Conservation (phyloP, 2,113 vertebrate species). For the Cyprinodon brontotheroides region DNA sequence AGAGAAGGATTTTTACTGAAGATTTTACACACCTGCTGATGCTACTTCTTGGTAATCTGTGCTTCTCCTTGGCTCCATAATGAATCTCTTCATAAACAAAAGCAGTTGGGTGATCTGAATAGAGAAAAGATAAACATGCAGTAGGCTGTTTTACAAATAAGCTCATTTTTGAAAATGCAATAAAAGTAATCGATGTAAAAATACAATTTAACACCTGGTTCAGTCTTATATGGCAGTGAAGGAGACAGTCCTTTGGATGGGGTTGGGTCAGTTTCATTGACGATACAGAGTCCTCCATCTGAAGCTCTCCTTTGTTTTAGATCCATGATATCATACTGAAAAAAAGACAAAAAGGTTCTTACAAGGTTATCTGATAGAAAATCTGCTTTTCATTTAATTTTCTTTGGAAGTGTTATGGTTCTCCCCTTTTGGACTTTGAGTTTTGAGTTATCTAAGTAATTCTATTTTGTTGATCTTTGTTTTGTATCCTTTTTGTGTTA, state of each 20-base stretch:
- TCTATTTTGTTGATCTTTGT: too few species aligned
- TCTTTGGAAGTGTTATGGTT: neutral
- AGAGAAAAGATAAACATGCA: neutral
- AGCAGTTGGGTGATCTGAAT: constrained; percentile 60
- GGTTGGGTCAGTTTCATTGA: constrained; percentile 45
- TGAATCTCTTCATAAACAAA: constrained; percentile 58
- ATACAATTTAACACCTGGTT: constrained; percentile 70
- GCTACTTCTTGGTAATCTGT: constrained; percentile 37
- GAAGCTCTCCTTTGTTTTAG: constrained; percentile 68
- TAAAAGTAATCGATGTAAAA: neutral
- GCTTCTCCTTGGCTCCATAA: constrained; percentile 50
- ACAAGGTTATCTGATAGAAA: neutral
- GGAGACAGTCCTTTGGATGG: constrained; percentile 47
- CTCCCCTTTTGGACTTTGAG: too few species aligned
- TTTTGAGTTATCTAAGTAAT: too few species aligned
- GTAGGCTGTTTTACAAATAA: neutral
- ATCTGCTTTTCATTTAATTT: neutral
- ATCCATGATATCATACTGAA: constrained; percentile 52
- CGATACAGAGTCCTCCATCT: constrained; percentile 61
- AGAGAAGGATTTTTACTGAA: neutral
- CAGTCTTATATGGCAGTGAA: constrained; percentile 72
- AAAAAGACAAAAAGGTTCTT: constrained; percentile 7
- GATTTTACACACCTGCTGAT: constrained; percentile 52
- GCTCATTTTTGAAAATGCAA: neutral
- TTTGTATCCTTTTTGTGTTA: too few species aligned